These are phyloP conservation scores for Listronotus bonariensis DNA, from an alignment of 1,140 invertebrate species.

Conservation along the genomic window DNA sequence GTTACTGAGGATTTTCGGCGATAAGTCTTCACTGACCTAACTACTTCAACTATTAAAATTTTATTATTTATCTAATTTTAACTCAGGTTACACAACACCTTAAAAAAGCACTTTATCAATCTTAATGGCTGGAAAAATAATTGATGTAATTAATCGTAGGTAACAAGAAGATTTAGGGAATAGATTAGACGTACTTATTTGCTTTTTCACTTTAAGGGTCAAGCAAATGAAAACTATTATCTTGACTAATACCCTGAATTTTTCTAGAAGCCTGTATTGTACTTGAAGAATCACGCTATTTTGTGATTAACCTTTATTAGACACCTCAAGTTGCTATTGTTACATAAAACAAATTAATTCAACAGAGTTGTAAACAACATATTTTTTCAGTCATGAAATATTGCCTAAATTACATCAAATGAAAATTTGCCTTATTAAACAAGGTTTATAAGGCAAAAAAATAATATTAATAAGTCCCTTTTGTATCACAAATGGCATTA, in stretches of 20 bases:
- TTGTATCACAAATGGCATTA: too few species aligned
- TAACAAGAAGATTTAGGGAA: constrained; percentile 11
- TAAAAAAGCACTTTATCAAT: constrained; percentile 3
- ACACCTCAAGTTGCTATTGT: constrained; percentile 16
- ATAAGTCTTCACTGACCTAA: too few species aligned
- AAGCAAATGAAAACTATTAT: constrained; percentile 23
- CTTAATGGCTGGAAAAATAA: constrained; percentile 16
- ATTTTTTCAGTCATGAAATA: neutral
- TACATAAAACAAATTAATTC: constrained; percentile 17
- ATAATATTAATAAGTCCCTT: too few species aligned
- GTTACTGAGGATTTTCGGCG: too few species aligned
- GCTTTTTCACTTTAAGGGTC: constrained; percentile 22
- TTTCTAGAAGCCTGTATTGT: constrained; percentile 8
- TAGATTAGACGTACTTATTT: constrained; percentile 15
- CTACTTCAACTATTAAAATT: too few species aligned
- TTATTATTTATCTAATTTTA: too few species aligned
- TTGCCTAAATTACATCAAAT: too few species aligned
- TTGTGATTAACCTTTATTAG: constrained; percentile 18
- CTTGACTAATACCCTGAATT: constrained; percentile 24
- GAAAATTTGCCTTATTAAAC: too few species aligned
- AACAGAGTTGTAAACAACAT: constrained; percentile 16
- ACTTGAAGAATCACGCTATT: constrained; percentile 10
- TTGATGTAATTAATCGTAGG: constrained; percentile 12
- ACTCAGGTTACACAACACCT: neutral
- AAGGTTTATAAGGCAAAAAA: too few species aligned